These are phyloP conservation scores for Ernsta delagoae DNA, from an alignment of 2,888 invertebrate genomes.

Conservation along the genomic window DNA sequence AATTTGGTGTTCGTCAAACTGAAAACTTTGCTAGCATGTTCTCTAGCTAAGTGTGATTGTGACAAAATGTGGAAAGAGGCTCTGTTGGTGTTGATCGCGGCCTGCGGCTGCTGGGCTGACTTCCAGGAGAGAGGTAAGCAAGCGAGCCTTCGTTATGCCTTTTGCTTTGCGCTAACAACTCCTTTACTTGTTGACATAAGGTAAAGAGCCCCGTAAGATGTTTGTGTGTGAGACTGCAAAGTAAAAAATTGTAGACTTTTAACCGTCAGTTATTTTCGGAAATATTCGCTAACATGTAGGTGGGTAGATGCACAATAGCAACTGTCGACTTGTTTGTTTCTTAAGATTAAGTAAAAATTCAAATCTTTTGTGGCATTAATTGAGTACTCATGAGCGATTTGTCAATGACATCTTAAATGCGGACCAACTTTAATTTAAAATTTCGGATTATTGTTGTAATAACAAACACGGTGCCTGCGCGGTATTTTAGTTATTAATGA, in stretches of 20 bases:
- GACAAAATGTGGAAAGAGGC: constrained; percentile 65
- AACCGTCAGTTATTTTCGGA: neutral
- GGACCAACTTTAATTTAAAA: constrained; percentile 14
- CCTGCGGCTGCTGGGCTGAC: constrained; percentile 57
- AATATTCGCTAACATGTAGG: neutral
- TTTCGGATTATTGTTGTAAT: constrained; percentile 14
- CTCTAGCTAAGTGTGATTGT: constrained; percentile 60
- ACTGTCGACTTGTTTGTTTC: constrained; percentile 17
- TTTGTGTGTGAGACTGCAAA: neutral
- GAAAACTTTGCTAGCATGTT: constrained; percentile 62
- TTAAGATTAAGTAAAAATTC: neutral
- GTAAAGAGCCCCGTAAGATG: neutral
- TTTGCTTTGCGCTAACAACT: constrained; percentile 5
- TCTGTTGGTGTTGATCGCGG: constrained; percentile 51
- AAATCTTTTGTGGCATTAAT: constrained; percentile 17
- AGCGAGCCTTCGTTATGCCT: constrained; percentile 39
- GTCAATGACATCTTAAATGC: constrained; percentile 25
- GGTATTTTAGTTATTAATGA: neutral
- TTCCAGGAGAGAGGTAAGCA: constrained; percentile 49
- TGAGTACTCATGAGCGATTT: constrained; percentile 22
- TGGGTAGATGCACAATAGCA: neutral
- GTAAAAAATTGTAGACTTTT: constrained; percentile 4
- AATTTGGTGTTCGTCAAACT: constrained; percentile 51
- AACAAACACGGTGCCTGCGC: neutral
- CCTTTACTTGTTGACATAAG: constrained; percentile 15